Evolutionary conservation across 2,888 invertebrate species (phyloP).

Genomic region (Clusia tigrina): DNA sequence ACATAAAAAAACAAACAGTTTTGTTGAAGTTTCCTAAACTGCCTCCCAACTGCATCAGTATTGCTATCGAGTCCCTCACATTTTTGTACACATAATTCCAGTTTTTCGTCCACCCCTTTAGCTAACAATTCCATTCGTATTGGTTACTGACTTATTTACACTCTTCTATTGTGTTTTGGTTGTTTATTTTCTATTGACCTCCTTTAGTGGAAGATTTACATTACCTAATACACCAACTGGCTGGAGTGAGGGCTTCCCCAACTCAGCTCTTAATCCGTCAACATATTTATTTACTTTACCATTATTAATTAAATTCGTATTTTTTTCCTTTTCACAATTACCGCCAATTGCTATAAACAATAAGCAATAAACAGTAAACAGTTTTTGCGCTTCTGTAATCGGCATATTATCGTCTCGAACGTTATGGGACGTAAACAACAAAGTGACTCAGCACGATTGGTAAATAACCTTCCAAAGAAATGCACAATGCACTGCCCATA

Average conservation of each 20-base stretch:
- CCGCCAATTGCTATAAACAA: background rate
- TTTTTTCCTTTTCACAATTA: background rate
- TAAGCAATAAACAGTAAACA: no score
- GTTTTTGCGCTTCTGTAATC: no score
- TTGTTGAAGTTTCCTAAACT: no score
- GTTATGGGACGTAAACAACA: background rate
- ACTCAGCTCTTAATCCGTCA: slow-evolving; percentile 3
- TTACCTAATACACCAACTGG: background rate
- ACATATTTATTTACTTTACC: background rate
- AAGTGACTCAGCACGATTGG: background rate
- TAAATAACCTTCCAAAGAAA: background rate
- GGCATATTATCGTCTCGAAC: no score
- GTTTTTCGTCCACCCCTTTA: no score
- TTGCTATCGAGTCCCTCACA: no score
- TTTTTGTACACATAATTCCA: no score
- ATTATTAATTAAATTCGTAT: no score
- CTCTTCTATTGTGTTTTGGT: background rate
- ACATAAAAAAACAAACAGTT: no score
- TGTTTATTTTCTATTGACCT: background rate
- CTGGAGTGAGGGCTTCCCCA: background rate
- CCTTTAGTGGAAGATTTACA: no score
- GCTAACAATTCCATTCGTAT: background rate
- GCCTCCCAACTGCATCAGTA: no score
- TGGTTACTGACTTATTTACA: background rate
- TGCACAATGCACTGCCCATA: no score